phyloP scores from a whole-genome alignment of 1,140 invertebrate genomes.

The Chlorops oryzae region DNA sequence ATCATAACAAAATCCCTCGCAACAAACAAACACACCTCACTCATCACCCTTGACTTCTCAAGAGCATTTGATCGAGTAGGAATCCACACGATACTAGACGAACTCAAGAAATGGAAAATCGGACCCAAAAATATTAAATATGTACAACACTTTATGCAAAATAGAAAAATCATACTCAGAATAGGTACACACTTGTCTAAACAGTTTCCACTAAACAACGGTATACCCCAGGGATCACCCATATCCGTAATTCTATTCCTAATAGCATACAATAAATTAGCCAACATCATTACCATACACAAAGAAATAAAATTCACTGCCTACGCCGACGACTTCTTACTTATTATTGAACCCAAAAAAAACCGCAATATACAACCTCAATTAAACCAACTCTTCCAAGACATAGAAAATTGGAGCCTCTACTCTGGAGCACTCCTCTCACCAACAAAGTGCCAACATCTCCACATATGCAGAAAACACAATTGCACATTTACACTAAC shows the following conservation, averaged over 20 bases:
- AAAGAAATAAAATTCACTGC: constrained; percentile 11
- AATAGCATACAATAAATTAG: constrained; percentile 15
- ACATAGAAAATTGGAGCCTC: constrained; percentile 12
- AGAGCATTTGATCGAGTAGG: constrained; percentile 17
- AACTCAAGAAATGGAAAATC: constrained; percentile 14
- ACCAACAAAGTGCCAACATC: constrained; percentile 13
- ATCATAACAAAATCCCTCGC: constrained; percentile 3
- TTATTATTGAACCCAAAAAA: constrained; percentile 8
- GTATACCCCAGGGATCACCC: constrained; percentile 17
- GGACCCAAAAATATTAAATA: constrained; percentile 14
- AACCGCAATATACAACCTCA: constrained; percentile 11
- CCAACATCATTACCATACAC: neutral
- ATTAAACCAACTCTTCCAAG: constrained; percentile 8
- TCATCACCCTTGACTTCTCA: constrained; percentile 14
- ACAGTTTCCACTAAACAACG: constrained; percentile 6
- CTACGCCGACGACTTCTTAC: constrained; percentile 17
- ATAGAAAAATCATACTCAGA: constrained; percentile 14
- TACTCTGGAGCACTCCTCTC: constrained; percentile 14
- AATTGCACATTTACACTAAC: constrained; percentile 10
- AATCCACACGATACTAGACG: constrained; percentile 11
- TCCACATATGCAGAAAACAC: constrained; percentile 16
- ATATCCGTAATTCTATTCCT: constrained; percentile 15
- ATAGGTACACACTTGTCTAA: constrained; percentile 2
- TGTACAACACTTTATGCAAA: constrained; percentile 8
- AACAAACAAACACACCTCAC: constrained; percentile 12